Evolutionary conservation across 2,797 vertebrate species (phyloP), one percentile per base, ranked within the genome.

Genomic region (Artibeus jamaicensis): DNA sequence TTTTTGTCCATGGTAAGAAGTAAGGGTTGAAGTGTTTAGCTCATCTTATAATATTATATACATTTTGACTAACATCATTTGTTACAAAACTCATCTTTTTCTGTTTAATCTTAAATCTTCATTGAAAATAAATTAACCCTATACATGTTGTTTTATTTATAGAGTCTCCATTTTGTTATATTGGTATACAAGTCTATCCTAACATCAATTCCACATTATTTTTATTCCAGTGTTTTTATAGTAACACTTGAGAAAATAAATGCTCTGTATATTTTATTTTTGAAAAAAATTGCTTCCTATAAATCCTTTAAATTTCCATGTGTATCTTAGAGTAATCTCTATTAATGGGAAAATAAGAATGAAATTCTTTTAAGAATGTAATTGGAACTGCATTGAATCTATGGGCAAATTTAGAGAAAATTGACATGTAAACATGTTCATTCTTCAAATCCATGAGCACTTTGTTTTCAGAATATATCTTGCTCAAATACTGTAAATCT

Each of bases 391-490:
- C 53, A 70, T 70, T 78, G 29, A 78, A 21, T 71, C 34, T 70
- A 34, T 34, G 22, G 0, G 14, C 50, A 39, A 78, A n/a, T 78
- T 22, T 70, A 48, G 29, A 55, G 32, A 37, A 22, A 85, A 55
- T 22, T 2, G 21, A n/a, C 9, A 71, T 42, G 4, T 50, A 55
- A 70, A 86, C 2, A 29, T 24, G 79, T 18, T 53, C 9, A 44
- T 53, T 86, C 19, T 62, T 86, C 24, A 78, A 42, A 22, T 21
- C 21, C 26, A 70, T 59, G 26, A 70, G 57, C 42, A 48, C n/a
- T 57, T 92, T 94, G 62, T 85, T 88, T 82, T 88, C 39, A 89
- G 21, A 89, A 84, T 70, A 84, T 42, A 50, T 85, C 12, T 65
- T 68, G 12, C 9, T 67, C 6, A 29, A 50, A 50, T 55, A 68